Evolutionary conservation across 2,797 vertebrate genomes (phyloP), one percentile per base, ranked within the genome.

Genomic region (Selene dorsalis): DNA sequence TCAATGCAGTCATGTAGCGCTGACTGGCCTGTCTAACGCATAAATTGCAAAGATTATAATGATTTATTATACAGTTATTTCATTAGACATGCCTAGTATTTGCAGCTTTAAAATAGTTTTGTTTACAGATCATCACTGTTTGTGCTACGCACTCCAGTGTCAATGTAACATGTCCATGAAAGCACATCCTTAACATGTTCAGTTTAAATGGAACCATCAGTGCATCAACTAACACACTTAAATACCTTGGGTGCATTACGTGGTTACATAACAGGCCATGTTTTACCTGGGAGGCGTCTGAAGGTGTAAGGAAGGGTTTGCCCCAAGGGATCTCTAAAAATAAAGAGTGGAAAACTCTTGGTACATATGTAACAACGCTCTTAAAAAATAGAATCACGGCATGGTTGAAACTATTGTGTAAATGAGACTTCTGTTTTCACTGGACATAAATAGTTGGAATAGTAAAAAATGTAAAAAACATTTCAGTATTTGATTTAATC

Each of bases 241-340:
- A 52, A 53, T 64, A 9, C 52, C 26, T 55, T 26, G 1, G 22
- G n/a, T 58, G 16, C 24, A 60, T 24, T 43, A 13, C 20, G 28
- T 26, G 10, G 26, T 71, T 52, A 61, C 53, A 62, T 50, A 71
- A 59, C 38, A 18, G 18, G 45, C 28, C 28, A 26, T 50, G 17
- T 69, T 69, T 52, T 57, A 47, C 35, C 50, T 65, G 28, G 4
- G 20, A 67, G 48, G 20, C 35, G 39, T 74, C 32, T 58, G n/a
- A 28, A 28, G 58, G 22, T 75, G 28, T 57, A n/a, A 45, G 22
- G 12, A 71, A 63, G n/a, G 17, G 18, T 48, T 53, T 4, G 1
- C 50, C 24, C 16, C 16, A 28, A 32, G 26, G 66, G 35, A 39
- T 9, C 18, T 20, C 53, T 53, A 22, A 60, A 73, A 66, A 20